Evolutionary conservation across 2,888 invertebrate genomes (phyloP).

Genomic region (Noctua janthe): DNA sequence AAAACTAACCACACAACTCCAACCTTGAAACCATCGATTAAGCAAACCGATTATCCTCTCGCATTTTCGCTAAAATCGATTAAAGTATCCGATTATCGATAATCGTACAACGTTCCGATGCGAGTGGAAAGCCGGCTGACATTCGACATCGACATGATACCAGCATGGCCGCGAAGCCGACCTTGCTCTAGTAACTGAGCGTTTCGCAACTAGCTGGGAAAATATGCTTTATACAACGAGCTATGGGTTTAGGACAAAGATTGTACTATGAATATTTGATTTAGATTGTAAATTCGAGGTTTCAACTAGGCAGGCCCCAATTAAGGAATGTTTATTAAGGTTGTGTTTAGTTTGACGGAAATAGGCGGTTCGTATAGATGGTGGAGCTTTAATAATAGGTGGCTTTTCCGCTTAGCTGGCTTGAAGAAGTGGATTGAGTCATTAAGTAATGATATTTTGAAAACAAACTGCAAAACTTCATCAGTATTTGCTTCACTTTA

Average conservation of each 20-base stretch:
- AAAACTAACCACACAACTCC: background rate
- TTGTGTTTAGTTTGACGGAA: constrained; percentile 5
- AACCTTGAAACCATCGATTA: constrained; percentile 44
- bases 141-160: constrained; percentile 84
- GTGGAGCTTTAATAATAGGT: background rate
- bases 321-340: constrained; percentile 12
- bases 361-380: background rate
- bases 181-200: constrained; percentile 88
- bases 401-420: background rate
- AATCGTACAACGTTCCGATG: constrained; percentile 76
- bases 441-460: background rate
- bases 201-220: constrained; percentile 87
- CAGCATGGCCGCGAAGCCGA: constrained; percentile 81
- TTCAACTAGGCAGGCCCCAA: background rate
- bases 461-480: no score
- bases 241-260: constrained; percentile 64
- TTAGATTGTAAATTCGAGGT: constrained; percentile 31
- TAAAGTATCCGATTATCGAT: constrained; percentile 71
- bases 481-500: no score
- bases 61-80: constrained; percentile 42
- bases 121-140: constrained; percentile 81
- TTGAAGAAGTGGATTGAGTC: background rate
- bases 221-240: constrained; percentile 81
- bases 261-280: constrained; percentile 28
- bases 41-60: constrained; percentile 30